Evolutionary conservation across 2,888 invertebrate genomes (phyloP), one percentile per base, ranked within the genome.

Genomic region (Temnothorax ravouxi): DNA sequence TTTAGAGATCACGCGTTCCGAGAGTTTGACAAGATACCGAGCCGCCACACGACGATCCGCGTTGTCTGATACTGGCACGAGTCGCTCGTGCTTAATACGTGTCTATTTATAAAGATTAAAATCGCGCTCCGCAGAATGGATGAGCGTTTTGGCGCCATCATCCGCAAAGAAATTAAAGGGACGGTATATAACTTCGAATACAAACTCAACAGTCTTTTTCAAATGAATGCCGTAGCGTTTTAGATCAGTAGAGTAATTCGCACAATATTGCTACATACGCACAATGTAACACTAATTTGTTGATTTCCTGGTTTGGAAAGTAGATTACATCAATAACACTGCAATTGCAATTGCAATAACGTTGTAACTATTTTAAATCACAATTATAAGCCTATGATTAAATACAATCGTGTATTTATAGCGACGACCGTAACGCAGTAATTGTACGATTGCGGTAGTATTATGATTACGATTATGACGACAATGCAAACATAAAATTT

Each of bases 91-190:
- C 77, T 69, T 77, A 56, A 69, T 77, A 69, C 29, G 29, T 15
- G 44, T 67, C 67, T 77, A 77, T 77, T 77, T 77, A 54, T 67
- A 67, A 69, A 67, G 44, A 56, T 77, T 67, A 56, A 41, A 77
- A 77, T 67, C 11, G n/a, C 29, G 54, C n/a, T 29, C 54, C 41
- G 54, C 56, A 56, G 21, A 77, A 77, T 44, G 44, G 44, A 67
- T 56, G 41, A 54, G 44, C 29, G 54, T 67, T 15, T 44, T n/a
- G 29, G 54, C 44, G 62, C n/a, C 62, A 50, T 15, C 62, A 34
- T 75, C 47, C 15, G 67, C 44, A 15, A n/a, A 44, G 52, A 56
- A 54, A 44, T 56, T 41, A 44, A 69, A 18, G 54, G 18, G 29
- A 50, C 18, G 29, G 6, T 13, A 29, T n/a, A n/a, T n/a, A n/a